Evolutionary conservation across 1,140 invertebrate species (phyloP), one percentile per base, ranked within the genome.

Genomic region (Holotrichia oblita): DNA sequence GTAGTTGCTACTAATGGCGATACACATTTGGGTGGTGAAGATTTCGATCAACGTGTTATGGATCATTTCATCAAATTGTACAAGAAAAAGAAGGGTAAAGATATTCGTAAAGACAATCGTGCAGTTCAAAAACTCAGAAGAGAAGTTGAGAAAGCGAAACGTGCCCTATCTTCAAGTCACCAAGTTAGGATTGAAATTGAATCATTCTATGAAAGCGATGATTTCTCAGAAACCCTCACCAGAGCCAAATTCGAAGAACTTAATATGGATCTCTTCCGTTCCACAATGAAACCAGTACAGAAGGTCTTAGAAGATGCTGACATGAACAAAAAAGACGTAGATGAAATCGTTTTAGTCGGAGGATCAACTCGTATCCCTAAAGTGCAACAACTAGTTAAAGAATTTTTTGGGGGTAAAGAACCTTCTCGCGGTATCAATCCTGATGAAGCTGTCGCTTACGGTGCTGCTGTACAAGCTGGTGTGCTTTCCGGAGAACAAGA

Each of bases 341-440:
- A 99, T 88, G 99, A 99, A 89, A 99, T 99, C 85, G 98, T 99
- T 8, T 89, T 99, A 40, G 99, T 99, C 40, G 99, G 99, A 86
- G 99, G 99, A 82, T 99, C 97, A 4, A 99, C 99, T 55, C 94
- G 98, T 91, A 99, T 99, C 84, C 99, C 99, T 40, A 99, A 99
- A 88, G 94, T 99, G 48, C 99, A 99, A 87, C 97, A 99, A 86
- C 89, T 99, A 73, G 97, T 99, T 42, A 99, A 99, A 87, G 98
- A 99, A 88, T 99, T 97, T 90, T 99, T 99, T 88, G 95, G 96
- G 81, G 97, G 97, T 73, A 99, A 99, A 90, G 98, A 99, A 89
- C 98, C 98, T 78, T 97, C 95, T 77, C 92, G 97, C 85, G 98
- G 98, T 79, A 99, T 99, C 85, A 99, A 99, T 88, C 98, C 98